Evolutionary conservation across 1,140 invertebrate species (phyloP).

Genomic region (Meteorus sp.): DNA sequence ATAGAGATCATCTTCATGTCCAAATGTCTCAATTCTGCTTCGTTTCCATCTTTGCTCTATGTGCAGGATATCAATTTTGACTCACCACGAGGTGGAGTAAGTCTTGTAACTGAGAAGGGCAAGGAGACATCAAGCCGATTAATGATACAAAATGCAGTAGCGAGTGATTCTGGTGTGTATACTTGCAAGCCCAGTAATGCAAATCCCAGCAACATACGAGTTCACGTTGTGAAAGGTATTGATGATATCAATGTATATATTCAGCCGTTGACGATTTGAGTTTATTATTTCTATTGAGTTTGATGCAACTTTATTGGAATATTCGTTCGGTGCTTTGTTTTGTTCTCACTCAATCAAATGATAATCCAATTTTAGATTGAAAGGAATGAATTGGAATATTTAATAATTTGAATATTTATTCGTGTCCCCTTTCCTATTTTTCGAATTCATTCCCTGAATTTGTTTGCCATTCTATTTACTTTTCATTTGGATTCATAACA

Average conservation of each 20-base stretch:
- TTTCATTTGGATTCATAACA: slow-evolving; percentile 15
- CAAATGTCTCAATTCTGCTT: neutral
- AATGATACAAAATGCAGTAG: slow-evolving; percentile 63
- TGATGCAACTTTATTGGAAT: too few species aligned
- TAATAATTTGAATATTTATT: too few species aligned
- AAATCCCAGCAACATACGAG: slow-evolving; percentile 63
- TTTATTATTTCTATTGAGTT: too few species aligned
- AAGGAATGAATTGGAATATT: too few species aligned
- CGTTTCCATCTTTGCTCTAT: slow-evolving; percentile 8
- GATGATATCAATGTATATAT: neutral
- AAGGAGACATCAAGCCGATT: slow-evolving; percentile 64
- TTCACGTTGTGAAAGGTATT: slow-evolving; percentile 68
- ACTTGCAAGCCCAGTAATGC: slow-evolving; percentile 67
- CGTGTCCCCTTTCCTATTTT: too few species aligned
- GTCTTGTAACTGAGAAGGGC: slow-evolving; percentile 63
- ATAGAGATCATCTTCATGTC: neutral
- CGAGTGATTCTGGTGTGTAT: slow-evolving; percentile 63
- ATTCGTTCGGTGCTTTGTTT: too few species aligned
- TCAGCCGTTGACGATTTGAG: too few species aligned
- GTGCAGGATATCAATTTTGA: slow-evolving; percentile 62
- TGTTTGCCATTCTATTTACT: slow-evolving; percentile 16
- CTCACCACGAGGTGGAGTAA: slow-evolving; percentile 62
- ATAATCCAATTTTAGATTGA: too few species aligned
- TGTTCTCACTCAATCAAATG: too few species aligned
- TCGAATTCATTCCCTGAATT: too few species aligned